Evolutionary conservation across 2,888 invertebrate genomes (phyloP).

Genomic region (Athalia rosae): DNA sequence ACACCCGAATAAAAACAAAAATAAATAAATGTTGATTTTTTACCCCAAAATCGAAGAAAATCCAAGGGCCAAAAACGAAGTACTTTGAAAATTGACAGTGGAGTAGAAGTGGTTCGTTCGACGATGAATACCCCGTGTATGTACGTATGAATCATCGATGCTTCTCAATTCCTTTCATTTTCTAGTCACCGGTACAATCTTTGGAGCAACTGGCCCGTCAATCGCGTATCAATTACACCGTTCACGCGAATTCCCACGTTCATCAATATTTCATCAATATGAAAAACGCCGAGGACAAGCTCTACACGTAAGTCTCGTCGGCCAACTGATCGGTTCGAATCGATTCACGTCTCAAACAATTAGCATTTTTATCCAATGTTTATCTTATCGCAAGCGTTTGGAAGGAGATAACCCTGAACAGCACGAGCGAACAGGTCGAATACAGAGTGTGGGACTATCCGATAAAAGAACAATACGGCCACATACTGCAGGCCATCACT

Average conservation of each 20-base stretch:
- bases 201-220: constrained; percentile 91
- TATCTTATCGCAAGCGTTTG: constrained; percentile 79
- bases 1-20: no score
- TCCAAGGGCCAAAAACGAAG: no score
- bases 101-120: no score
- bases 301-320: constrained; percentile 81
- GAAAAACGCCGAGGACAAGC: constrained; percentile 92
- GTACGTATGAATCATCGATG: no score
- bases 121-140: no score
- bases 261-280: constrained; percentile 92
- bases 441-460: constrained; percentile 96
- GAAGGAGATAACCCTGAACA: constrained; percentile 91
- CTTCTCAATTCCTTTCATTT: not conserved
- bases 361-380: not conserved
- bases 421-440: constrained; percentile 85
- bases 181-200: constrained; percentile 88
- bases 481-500: constrained; percentile 88
- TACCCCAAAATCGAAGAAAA: no score
- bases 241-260: constrained; percentile 83
- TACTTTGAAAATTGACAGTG: no score
- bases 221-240: constrained; percentile 92
- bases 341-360: not conserved
- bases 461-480: constrained; percentile 92
- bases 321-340: not conserved
- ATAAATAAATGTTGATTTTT: no score